Base-by-base conservation (phyloP, 2,888 invertebrate genomes). In the Pilophorus perplexus region DNA sequence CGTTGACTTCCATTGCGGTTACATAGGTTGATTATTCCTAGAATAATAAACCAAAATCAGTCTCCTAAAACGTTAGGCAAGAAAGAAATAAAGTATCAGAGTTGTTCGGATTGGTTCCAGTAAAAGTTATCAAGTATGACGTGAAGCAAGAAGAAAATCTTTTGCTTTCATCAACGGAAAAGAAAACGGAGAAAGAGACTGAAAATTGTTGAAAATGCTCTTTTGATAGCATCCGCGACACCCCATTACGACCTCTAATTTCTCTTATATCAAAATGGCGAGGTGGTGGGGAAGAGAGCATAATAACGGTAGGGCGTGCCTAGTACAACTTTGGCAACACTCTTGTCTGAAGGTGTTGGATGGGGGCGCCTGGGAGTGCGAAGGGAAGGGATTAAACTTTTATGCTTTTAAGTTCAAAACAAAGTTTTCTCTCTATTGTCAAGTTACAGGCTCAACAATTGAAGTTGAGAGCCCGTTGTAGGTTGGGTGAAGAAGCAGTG, bases 351-450 rank as follows among this genome's bases (percentile, higher is more conserved):
- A 59, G 59, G 59, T 42, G 59, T 23, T 42, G 59, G 22, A 16
- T n/a, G 38, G 33, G n/a, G n/a, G 37, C 28, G 55, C 23, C 22
- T 22, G 38, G 46, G 50, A 16, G 52, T 20, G 48, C 16, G 37
- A 38, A 25, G 25, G 59, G 16, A 28, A 20, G 59, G 57, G 59
- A 59, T 59, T 59, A 59, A 59, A 59, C 42, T 59, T 59, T 59
- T 59, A 59, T 59, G 59, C 59, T 59, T 44, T 23, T 42, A 59
- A 42, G 59, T 59, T 59, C 59, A 59, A 59, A 59, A 59, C 59
- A 59, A 59, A 59, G 59, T 59, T 59, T 59, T 59, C 59, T 59
- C 59, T 59, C 59, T 59, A 59, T 59, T 59, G 59, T 59, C 59
- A 59, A 59, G 59, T 59, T 59, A 59, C 42, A 42, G 59, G 27